phyloP scores from a whole-genome alignment of 2,888 invertebrate genomes.

The Incurvaria masculella region DNA sequence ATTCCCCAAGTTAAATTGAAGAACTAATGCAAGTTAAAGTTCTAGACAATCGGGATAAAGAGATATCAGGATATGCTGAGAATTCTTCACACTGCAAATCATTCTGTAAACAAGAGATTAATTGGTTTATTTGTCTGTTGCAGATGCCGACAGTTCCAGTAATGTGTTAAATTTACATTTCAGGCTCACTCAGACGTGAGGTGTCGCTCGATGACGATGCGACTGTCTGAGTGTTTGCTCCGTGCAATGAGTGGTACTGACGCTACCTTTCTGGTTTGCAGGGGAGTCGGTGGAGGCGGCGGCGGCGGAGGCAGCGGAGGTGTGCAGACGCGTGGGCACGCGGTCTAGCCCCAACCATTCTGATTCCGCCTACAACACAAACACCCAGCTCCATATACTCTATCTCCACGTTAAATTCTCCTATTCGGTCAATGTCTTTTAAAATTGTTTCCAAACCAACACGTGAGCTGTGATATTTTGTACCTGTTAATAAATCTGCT shows the following conservation, averaged over 20 bases:
- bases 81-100: conserved; percentile 13
- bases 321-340: conserved; percentile 61
- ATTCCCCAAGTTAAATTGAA: not conserved
- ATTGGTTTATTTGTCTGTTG: conserved; percentile 47
- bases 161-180: conserved; percentile 28
- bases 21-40: not conserved
- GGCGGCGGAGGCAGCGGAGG: no score
- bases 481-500: not conserved
- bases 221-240: conserved; percentile 43
- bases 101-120: conserved; percentile 38
- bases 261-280: conserved; percentile 55
- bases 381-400: not conserved
- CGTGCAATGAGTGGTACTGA: conserved; percentile 25
- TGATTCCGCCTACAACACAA: conserved; percentile 52
- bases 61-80: not conserved
- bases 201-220: conserved; percentile 20
- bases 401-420: not conserved
- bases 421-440: not conserved
- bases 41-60: not conserved
- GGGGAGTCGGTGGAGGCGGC: conserved; percentile 52
- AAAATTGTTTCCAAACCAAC: not conserved
- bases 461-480: not conserved
- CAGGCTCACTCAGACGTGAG: conserved; percentile 36
- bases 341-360: conserved; percentile 63
- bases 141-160: conserved; percentile 50